phyloP scores from a whole-genome alignment of 1,140 invertebrate genomes.

The Pogonognathellus flavescens region DNA sequence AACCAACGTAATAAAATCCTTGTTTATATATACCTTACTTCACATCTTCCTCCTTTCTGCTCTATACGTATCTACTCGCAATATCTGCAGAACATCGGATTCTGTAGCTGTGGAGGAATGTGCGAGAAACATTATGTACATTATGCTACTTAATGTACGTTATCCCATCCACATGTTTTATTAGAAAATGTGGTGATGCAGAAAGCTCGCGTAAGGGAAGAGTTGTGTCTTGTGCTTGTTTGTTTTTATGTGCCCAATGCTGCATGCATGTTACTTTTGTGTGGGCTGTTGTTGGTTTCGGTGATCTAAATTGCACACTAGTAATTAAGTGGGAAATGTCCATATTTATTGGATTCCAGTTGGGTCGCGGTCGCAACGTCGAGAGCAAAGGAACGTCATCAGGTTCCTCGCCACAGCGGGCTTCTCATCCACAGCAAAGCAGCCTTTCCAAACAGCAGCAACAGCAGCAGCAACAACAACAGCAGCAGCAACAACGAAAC shows the following conservation, averaged over 20 bases:
- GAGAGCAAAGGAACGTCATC: slow-evolving; percentile 55
- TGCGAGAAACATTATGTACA: slow-evolving; percentile 21
- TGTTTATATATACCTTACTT: background rate
- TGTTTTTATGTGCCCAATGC: slow-evolving; percentile 21
- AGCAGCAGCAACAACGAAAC: slow-evolving; percentile 55
- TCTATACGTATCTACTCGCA: too few relatives aligned
- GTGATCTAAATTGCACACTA: slow-evolving; percentile 44
- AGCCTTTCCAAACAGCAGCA: slow-evolving; percentile 31
- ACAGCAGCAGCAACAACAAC: slow-evolving; percentile 29
- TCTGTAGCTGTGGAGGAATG: background rate
- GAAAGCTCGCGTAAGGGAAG: background rate
- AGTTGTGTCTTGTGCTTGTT: slow-evolving; percentile 5
- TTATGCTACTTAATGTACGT: slow-evolving; percentile 18
- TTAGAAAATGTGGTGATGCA: slow-evolving; percentile 25
- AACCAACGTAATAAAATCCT: too few relatives aligned
- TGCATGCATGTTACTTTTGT: background rate
- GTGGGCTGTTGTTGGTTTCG: slow-evolving; percentile 46
- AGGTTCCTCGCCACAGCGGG: slow-evolving; percentile 55
- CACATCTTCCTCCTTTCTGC: too few relatives aligned
- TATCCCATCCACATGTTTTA: slow-evolving; percentile 34
- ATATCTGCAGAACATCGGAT: too few relatives aligned
- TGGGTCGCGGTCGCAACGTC: slow-evolving; percentile 61
- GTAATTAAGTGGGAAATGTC: slow-evolving; percentile 46
- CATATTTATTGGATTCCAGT: slow-evolving; percentile 56
- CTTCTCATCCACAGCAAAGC: slow-evolving; percentile 39